Evolutionary conservation across 2,797 vertebrate genomes (phyloP).

Genomic region (Crax fasciolata): DNA sequence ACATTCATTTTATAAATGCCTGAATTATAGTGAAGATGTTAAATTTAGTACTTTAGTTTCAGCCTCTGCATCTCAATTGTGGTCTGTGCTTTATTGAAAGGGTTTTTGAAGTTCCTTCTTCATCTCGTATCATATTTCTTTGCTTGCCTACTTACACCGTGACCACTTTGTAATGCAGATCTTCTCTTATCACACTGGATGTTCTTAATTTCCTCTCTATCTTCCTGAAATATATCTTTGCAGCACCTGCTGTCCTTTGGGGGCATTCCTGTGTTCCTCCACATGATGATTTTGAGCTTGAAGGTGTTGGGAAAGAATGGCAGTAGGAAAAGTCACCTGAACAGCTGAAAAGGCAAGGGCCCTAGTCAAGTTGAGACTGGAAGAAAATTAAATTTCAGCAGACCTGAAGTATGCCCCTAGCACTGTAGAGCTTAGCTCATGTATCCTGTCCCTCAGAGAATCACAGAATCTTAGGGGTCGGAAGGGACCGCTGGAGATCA

Average conservation of each 20-base stretch:
- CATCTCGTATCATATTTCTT: neutral
- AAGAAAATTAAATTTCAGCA: neutral
- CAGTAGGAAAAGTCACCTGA: neutral
- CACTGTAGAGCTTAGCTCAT: neutral
- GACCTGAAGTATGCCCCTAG: neutral
- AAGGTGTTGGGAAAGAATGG: neutral
- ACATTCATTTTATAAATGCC: neutral
- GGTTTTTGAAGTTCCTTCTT: neutral
- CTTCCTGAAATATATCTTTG: neutral
- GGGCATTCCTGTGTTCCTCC: neutral
- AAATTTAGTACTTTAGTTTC: neutral
- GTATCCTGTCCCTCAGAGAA: neutral
- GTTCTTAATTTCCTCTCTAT: neutral
- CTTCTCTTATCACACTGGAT: neutral
- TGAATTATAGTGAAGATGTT: neutral
- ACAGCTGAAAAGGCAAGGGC: neutral
- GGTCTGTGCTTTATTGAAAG: accelerated
- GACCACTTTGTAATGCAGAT: neutral
- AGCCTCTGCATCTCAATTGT: neutral
- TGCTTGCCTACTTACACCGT: neutral
- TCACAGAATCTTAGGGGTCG: neutral
- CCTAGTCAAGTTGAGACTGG: neutral
- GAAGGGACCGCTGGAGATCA: neutral
- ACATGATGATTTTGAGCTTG: neutral
- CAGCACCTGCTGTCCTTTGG: neutral